phyloP scores from a whole-genome alignment of 2,888 invertebrate species.

The Beris morrisii region DNA sequence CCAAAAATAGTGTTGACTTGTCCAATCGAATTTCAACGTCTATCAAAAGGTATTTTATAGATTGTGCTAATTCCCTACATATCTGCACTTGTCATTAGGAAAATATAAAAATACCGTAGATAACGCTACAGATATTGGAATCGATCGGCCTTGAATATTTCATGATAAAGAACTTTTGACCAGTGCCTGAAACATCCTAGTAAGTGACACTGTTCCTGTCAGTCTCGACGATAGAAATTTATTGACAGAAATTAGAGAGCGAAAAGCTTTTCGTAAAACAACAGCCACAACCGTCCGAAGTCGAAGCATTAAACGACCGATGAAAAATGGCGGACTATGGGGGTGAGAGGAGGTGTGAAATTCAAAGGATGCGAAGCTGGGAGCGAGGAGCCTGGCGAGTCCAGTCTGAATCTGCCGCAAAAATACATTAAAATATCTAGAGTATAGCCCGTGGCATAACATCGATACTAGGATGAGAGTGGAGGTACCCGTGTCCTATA shows the following conservation, averaged over 20 bases:
- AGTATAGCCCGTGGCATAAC: no score
- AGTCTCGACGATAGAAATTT: constrained; percentile 25
- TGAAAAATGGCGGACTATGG: no score
- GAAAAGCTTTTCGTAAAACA: constrained; percentile 28
- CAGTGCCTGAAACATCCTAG: constrained; percentile 33
- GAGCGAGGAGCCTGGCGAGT: no score
- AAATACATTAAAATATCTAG: no score
- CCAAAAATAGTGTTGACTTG: not conserved
- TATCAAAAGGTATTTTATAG: constrained; percentile 21
- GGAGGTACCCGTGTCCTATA: no score
- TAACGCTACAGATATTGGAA: constrained; percentile 22
- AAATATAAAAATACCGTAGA: no score
- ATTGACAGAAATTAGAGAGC: constrained; percentile 35
- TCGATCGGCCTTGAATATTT: constrained; percentile 35
- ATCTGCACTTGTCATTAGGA: constrained; percentile 12
- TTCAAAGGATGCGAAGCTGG: no score
- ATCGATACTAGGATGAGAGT: no score
- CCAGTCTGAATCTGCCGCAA: no score
- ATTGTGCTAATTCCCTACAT: constrained; percentile 14
- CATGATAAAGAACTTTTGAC: constrained; percentile 33
- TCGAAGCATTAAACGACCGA: no score
- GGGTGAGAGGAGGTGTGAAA: no score
- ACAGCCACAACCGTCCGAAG: no score
- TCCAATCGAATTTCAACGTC: constrained; percentile 21
- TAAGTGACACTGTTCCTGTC: constrained; percentile 23